Conservation (phyloP, 35 echinoderm and acorn worm species). For the Diadema setosum region DNA sequence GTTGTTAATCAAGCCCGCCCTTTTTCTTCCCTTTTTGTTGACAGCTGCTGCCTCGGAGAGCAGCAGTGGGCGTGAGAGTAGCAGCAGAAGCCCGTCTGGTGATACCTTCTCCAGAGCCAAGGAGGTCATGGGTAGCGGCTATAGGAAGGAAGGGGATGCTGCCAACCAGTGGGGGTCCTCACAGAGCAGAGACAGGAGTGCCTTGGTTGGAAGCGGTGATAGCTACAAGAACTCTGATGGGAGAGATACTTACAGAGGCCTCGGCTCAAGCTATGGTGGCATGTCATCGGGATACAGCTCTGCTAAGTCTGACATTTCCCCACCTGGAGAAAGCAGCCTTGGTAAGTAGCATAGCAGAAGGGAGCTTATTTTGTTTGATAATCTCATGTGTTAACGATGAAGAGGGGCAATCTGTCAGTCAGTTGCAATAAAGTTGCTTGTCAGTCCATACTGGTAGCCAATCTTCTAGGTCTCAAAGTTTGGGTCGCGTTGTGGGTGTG, state of each 20-base stretch:
- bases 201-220: not conserved
- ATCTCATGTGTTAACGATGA: too few relatives aligned
- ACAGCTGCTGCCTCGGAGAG: not conserved
- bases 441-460: too few relatives aligned
- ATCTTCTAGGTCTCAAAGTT: too few relatives aligned
- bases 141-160: not conserved
- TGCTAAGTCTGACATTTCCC: too few relatives aligned
- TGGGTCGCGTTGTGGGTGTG: too few relatives aligned
- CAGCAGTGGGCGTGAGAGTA: not conserved
- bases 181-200: not conserved
- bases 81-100: not conserved
- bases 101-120: not conserved
- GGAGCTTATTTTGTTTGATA: too few relatives aligned
- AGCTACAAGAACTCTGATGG: not conserved
- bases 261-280: not conserved
- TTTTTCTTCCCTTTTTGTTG: not conserved
- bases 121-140: not conserved
- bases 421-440: too few relatives aligned
- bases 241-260: not conserved
- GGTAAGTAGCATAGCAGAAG: too few relatives aligned
- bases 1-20: not conserved
- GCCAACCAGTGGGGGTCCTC: not conserved
- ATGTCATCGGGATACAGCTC: not conserved
- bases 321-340: too few relatives aligned
- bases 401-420: too few relatives aligned